phyloP scores from a whole-genome alignment of 2,113 vertebrate genomes.

The Ophiodon elongatus region DNA sequence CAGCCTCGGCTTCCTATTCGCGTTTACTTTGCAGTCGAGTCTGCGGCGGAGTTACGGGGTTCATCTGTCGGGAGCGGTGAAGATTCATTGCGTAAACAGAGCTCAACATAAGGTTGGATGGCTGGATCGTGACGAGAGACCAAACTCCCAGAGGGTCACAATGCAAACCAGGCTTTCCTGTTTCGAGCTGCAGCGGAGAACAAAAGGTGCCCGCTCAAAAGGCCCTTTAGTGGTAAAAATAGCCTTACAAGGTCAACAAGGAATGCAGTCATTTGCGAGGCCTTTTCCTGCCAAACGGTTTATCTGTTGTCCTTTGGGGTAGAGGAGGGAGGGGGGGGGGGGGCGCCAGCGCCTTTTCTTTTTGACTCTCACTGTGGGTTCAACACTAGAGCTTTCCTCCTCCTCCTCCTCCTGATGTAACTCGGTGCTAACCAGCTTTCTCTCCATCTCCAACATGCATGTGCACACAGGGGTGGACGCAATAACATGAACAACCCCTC shows the following conservation, averaged over 20 bases:
- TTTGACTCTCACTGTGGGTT: slow-evolving; percentile 7
- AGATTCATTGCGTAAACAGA: slow-evolving; percentile 31
- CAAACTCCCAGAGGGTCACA: slow-evolving; percentile 47
- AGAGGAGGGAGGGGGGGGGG: slow-evolving; percentile 17
- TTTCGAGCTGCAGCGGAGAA: slow-evolving; percentile 43
- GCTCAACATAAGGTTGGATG: slow-evolving; percentile 41
- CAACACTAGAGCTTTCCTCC: background rate
- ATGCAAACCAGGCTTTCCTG: slow-evolving; percentile 64
- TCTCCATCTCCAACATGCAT: slow-evolving; percentile 5
- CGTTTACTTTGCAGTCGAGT: background rate
- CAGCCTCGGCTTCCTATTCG: slow-evolving; percentile 15
- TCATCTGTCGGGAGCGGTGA: slow-evolving; percentile 17
- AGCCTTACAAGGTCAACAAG: slow-evolving; percentile 72
- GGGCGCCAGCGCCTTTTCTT: slow-evolving; percentile 51
- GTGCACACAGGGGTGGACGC: background rate
- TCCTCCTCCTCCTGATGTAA: background rate
- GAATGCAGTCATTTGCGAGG: slow-evolving; percentile 77
- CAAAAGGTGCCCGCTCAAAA: slow-evolving; percentile 57
- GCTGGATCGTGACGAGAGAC: slow-evolving; percentile 27
- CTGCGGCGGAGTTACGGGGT: background rate
- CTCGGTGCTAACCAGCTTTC: background rate
- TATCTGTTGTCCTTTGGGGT: slow-evolving; percentile 70
- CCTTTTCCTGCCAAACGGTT: slow-evolving; percentile 79
- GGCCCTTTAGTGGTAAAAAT: slow-evolving; percentile 70
- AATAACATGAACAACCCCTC: background rate